Percentiles rank a stretch among this genome's conserved stretches.
Conservation (phyloP, 2,113 vertebrate genomes). For the Protomyctophum bolini region DNA sequence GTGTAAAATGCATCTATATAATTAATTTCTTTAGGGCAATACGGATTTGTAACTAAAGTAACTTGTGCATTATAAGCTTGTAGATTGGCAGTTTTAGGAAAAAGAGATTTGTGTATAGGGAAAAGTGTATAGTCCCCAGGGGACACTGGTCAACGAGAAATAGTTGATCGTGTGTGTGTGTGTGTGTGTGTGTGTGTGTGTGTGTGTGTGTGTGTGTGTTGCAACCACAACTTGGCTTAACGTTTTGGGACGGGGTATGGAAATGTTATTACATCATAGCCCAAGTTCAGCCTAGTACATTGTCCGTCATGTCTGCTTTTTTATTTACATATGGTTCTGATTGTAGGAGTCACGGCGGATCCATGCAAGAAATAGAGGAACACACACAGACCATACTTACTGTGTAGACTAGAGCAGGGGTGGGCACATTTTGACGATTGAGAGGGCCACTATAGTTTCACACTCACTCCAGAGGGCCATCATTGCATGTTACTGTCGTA, state of each 20-base stretch:
- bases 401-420: too few species aligned
- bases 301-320: slow-evolving; percentile 35
- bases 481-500: too few species aligned
- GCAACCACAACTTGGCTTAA: slow-evolving; percentile 41
- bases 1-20: too few species aligned
- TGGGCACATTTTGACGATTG: too few species aligned
- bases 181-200: too few species aligned
- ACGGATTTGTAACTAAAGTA: too few species aligned
- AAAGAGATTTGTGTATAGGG: too few species aligned
- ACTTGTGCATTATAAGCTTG: neutral
- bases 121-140: too few species aligned
- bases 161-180: neutral
- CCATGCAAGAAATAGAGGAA: slow-evolving; percentile 38
- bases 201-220: slow-evolving; percentile 1
- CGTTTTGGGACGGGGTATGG: slow-evolving; percentile 50
- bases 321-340: slow-evolving; percentile 69
- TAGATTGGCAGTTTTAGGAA: too few species aligned
- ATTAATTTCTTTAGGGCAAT: too few species aligned
- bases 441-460: too few species aligned
- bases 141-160: slow-evolving; percentile 11
- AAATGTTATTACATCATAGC: slow-evolving; percentile 48
- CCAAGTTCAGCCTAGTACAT: slow-evolving; percentile 23
- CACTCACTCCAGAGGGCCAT: too few species aligned
- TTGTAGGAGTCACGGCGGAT: slow-evolving; percentile 50
- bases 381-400: neutral